A percentile compares a stretch with the other conserved stretches of the same genome.
phyloP scores from a whole-genome alignment of 2,113 vertebrate species.

The Ochotona princeps region DNA sequence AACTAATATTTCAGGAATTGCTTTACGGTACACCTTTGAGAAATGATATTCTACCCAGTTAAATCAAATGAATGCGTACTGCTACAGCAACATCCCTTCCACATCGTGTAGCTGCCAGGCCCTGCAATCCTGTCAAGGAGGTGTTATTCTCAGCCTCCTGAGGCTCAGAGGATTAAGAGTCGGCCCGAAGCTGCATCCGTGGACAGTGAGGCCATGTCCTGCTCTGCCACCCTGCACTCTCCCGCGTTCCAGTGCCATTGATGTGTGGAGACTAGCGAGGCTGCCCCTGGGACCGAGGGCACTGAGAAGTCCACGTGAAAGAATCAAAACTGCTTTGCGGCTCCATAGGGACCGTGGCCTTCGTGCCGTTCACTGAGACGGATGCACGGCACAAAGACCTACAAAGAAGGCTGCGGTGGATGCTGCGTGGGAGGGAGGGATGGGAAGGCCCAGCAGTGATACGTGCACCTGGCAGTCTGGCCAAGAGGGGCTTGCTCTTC shows the following conservation, averaged over 20 bases:
- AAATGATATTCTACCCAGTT: background rate
- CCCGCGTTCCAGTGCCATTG: background rate
- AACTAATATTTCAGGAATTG: slow-evolving; percentile 4
- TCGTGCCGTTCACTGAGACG: background rate
- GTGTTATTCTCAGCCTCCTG: background rate
- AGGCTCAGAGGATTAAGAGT: background rate
- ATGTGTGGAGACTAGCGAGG: background rate
- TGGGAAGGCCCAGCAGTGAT: background rate
- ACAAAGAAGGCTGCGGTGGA: background rate
- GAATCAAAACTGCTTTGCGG: background rate
- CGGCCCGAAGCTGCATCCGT: background rate
- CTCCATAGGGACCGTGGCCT: background rate
- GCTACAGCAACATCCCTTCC: background rate
- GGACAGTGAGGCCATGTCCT: background rate
- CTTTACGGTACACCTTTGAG: background rate
- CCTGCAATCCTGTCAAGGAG: background rate
- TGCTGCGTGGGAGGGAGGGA: background rate
- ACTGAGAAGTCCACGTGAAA: background rate
- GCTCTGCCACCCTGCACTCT: background rate
- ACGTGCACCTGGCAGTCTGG: background rate
- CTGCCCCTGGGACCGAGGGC: background rate
- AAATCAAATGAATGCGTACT: background rate
- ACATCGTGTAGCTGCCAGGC: background rate
- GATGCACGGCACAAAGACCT: background rate
- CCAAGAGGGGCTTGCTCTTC: background rate